phyloP scores from a whole-genome alignment of 2,797 vertebrate genomes.

The Bucorvus abyssinicus region DNA sequence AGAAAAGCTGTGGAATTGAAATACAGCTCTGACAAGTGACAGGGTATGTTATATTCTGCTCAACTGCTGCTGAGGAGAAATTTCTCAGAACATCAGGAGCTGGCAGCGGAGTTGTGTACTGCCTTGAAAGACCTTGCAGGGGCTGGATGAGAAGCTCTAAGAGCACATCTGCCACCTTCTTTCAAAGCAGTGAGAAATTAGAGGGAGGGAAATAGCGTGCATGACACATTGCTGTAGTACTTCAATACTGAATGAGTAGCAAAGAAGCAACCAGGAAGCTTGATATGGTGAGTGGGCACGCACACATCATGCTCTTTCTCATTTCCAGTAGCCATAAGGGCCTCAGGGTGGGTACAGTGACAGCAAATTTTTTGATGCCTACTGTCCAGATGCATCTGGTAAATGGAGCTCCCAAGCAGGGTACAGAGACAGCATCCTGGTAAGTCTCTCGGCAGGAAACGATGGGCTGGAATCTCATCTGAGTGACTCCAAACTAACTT shows the following conservation, averaged over 20 bases:
- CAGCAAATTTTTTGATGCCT: slow-evolving; percentile 52
- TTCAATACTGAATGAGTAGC: not conserved
- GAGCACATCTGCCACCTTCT: not conserved
- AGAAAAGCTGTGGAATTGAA: not conserved
- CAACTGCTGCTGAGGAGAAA: not conserved
- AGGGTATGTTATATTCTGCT: not conserved
- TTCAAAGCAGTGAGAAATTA: not conserved
- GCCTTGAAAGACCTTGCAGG: not conserved
- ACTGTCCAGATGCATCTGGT: slow-evolving; percentile 42
- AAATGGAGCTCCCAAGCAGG: slow-evolving; percentile 55
- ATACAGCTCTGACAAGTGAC: not conserved
- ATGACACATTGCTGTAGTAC: not conserved
- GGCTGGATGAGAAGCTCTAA: not conserved
- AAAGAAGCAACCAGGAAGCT: not conserved
- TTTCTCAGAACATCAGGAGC: not conserved
- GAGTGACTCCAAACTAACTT: slow-evolving; percentile 56
- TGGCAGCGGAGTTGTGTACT: not conserved
- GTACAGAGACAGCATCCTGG: slow-evolving; percentile 58
- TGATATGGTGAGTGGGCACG: not conserved
- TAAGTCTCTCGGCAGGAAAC: slow-evolving; percentile 38
- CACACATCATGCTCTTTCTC: slow-evolving; percentile 24
- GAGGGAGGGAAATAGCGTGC: not conserved
- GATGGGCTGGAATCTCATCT: slow-evolving; percentile 13
- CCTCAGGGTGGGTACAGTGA: slow-evolving; percentile 51
- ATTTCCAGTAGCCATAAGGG: slow-evolving; percentile 36